Evolutionary conservation across 2,888 invertebrate genomes (phyloP).

Genomic region (Dasypolia templi): DNA sequence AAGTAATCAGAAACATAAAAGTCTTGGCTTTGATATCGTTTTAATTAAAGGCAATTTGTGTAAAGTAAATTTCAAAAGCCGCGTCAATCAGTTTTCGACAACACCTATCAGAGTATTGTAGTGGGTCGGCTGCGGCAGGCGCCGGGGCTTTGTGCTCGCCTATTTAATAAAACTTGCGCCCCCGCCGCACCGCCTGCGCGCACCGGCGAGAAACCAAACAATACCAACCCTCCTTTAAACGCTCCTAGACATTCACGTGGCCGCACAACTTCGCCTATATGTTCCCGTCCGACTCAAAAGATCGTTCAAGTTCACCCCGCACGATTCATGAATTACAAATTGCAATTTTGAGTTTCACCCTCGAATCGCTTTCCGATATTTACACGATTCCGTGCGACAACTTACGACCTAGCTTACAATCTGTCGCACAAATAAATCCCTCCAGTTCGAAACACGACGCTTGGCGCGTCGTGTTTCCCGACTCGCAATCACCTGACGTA

Average conservation of each 20-base stretch:
- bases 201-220: constrained; percentile 68
- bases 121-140: constrained; percentile 54
- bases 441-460: constrained; percentile 72
- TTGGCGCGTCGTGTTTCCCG: constrained; percentile 63
- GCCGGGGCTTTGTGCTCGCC: constrained; percentile 67
- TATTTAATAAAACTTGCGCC: constrained; percentile 75
- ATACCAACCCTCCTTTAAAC: constrained; percentile 67
- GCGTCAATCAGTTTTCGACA: constrained; percentile 83
- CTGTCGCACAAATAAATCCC: constrained; percentile 77
- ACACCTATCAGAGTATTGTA: constrained; percentile 75
- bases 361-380: constrained; percentile 78
- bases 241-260: constrained; percentile 71
- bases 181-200: constrained; percentile 35
- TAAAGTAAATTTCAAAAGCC: constrained; percentile 82
- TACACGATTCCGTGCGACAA: constrained; percentile 72
- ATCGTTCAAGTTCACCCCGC: constrained; percentile 74
- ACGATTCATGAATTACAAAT: constrained; percentile 79
- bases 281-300: constrained; percentile 73
- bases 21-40: constrained; percentile 83
- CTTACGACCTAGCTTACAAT: constrained; percentile 75
- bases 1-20: constrained; percentile 75
- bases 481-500: constrained; percentile 81
- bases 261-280: constrained; percentile 73
- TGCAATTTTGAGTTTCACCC: constrained; percentile 75
- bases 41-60: constrained; percentile 84